Percentiles rank a stretch among this genome's conserved stretches.
Conservation (phyloP, 92 coral and sea anemone species). For the Blastomussa wellsi region DNA sequence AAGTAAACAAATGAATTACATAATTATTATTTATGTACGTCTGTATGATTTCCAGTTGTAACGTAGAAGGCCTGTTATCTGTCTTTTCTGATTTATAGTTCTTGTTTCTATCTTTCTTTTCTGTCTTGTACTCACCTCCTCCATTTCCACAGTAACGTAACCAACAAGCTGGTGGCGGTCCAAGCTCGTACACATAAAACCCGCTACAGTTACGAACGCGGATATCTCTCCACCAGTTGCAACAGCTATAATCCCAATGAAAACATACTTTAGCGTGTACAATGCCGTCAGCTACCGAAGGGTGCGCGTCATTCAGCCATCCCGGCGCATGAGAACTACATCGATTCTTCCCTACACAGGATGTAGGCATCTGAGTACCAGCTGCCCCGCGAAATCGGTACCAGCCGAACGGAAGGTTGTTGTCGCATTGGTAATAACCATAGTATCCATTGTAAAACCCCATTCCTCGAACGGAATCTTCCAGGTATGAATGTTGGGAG, state of each 20-base stretch:
- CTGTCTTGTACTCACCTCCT: neutral
- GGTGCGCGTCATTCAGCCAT: conserved; percentile 57
- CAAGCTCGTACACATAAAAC: conserved; percentile 55
- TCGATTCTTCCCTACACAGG: conserved; percentile 22
- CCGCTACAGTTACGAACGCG: conserved; percentile 63
- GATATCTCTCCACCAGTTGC: conserved; percentile 6
- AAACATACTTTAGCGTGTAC: conserved; percentile 47
- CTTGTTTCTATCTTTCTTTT: neutral
- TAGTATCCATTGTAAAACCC: conserved; percentile 2
- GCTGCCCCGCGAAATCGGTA: conserved; percentile 65
- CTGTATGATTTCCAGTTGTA: neutral
- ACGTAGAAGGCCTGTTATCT: neutral
- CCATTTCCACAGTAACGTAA: conserved; percentile 41
- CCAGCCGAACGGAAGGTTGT: conserved; percentile 23
- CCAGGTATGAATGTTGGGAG: neutral
- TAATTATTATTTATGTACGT: neutral
- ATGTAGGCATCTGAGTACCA: conserved; percentile 51
- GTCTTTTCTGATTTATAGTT: too few species aligned
- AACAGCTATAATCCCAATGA: conserved; percentile 12
- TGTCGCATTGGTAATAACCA: conserved; percentile 40
- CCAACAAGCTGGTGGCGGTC: neutral
- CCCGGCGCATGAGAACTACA: conserved; percentile 55
- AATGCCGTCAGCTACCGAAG: conserved; percentile 41
- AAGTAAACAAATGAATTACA: neutral
- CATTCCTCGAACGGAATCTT: conserved; percentile 5